A percentile compares a stretch with the other conserved stretches of the same genome.
Conservation (phyloP, 2,113 vertebrate genomes). For the Narcine bancroftii region DNA sequence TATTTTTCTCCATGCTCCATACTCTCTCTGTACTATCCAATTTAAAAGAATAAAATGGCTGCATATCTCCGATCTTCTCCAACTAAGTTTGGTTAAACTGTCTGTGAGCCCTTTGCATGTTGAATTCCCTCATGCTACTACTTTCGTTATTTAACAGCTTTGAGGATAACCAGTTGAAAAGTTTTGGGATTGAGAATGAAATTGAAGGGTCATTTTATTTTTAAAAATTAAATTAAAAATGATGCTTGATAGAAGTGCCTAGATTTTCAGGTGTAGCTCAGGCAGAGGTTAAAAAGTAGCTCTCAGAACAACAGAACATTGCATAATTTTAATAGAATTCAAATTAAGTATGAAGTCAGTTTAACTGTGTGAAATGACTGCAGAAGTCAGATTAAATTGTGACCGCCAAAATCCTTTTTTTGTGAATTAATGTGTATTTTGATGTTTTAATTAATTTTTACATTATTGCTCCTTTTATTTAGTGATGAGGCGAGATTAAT, state of each 20-base stretch:
- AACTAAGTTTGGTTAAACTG: slow-evolving; percentile 23
- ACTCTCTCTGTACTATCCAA: background rate
- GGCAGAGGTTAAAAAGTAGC: background rate
- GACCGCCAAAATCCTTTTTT: slow-evolving; percentile 14
- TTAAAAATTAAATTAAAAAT: background rate
- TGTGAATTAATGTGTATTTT: slow-evolving; percentile 36
- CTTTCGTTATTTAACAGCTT: slow-evolving; percentile 21
- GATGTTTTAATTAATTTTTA: slow-evolving; percentile 38
- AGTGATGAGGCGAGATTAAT: slow-evolving; percentile 33
- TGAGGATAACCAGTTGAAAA: background rate
- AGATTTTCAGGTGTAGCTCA: background rate
- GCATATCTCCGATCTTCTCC: background rate
- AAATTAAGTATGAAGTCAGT: slow-evolving; percentile 27
- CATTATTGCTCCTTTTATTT: slow-evolving; percentile 35
- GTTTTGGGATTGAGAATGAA: background rate
- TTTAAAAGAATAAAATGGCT: background rate
- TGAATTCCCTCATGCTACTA: background rate
- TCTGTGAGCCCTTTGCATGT: background rate
- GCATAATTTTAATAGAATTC: background rate
- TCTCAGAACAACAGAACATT: background rate
- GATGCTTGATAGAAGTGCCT: background rate
- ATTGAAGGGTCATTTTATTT: background rate
- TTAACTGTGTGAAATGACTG: slow-evolving; percentile 26
- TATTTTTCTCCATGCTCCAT: background rate
- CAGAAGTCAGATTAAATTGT: slow-evolving; percentile 32